Evolutionary conservation across 92 coral and sea anemone species (phyloP).

Genomic region (Porites divaricata): DNA sequence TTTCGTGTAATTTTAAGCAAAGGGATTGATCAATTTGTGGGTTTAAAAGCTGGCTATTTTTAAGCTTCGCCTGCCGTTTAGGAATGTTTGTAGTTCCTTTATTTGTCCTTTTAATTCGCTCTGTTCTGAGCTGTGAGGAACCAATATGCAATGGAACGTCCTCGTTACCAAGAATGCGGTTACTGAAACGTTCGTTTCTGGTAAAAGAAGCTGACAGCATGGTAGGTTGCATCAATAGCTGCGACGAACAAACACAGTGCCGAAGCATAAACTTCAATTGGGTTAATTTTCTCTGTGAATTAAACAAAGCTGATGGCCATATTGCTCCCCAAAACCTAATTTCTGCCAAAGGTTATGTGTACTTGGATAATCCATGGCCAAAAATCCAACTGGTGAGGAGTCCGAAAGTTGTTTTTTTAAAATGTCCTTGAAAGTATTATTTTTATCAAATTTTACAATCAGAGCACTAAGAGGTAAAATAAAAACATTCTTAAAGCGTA

Average conservation of each 20-base stretch:
- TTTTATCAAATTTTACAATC: no score
- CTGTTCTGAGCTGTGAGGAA: background rate
- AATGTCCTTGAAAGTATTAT: no score
- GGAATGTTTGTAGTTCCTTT: background rate
- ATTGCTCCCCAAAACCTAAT: background rate
- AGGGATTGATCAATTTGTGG: no score
- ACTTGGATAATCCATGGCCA: slow-evolving; percentile 11
- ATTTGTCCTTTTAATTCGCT: background rate
- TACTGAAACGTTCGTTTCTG: background rate
- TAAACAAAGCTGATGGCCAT: slow-evolving; percentile 16
- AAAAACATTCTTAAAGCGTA: no score
- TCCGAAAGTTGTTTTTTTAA: background rate
- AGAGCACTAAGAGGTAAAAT: no score
- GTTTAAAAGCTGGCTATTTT: no score
- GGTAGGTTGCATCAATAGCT: background rate
- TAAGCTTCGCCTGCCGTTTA: background rate
- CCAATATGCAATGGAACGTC: slow-evolving; percentile 11
- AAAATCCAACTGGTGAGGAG: background rate
- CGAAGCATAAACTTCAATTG: slow-evolving; percentile 8
- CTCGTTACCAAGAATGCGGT: background rate
- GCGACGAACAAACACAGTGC: background rate
- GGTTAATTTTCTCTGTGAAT: background rate
- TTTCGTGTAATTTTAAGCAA: no score
- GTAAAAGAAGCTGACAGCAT: background rate
- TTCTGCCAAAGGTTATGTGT: slow-evolving; percentile 9